Percentiles rank a stretch among this genome's conserved stretches.
These are phyloP conservation scores for Ceuthmochares aereus DNA, from an alignment of 2,113 vertebrate species.

Conservation along the genomic window DNA sequence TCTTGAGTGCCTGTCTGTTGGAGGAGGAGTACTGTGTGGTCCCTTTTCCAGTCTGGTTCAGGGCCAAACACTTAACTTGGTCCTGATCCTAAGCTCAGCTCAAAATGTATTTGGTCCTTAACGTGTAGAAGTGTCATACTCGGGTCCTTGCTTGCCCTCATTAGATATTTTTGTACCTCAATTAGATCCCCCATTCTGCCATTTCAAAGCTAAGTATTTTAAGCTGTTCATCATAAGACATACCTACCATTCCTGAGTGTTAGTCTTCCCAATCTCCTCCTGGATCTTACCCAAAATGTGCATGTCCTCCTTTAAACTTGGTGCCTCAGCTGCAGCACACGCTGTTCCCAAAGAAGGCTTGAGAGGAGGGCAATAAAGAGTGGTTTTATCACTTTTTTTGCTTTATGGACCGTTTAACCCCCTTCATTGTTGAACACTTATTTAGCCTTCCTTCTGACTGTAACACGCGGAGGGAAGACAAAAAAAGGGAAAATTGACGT, in stretches of 20 bases:
- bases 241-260: slow-evolving; percentile 58
- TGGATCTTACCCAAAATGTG: slow-evolving; percentile 61
- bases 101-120: slow-evolving; percentile 21
- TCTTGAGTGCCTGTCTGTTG: background rate
- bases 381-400: background rate
- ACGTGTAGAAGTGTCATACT: background rate
- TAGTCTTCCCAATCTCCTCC: slow-evolving; percentile 56
- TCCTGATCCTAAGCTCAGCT: background rate
- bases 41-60: background rate
- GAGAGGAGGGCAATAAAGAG: background rate
- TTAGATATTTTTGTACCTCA: slow-evolving; percentile 10
- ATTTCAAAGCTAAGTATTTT: slow-evolving; percentile 62
- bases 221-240: slow-evolving; percentile 48
- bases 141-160: background rate
- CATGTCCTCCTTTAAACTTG: slow-evolving; percentile 43
- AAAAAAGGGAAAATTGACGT: background rate
- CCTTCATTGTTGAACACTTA: background rate
- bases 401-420: background rate
- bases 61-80: background rate
- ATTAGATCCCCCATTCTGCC: slow-evolving; percentile 40
- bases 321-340: background rate
- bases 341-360: background rate
- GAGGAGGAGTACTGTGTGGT: background rate
- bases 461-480: background rate
- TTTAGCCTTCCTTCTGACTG: background rate